Conservation (phyloP, 2,113 vertebrate species). For the Centropristis striata region DNA sequence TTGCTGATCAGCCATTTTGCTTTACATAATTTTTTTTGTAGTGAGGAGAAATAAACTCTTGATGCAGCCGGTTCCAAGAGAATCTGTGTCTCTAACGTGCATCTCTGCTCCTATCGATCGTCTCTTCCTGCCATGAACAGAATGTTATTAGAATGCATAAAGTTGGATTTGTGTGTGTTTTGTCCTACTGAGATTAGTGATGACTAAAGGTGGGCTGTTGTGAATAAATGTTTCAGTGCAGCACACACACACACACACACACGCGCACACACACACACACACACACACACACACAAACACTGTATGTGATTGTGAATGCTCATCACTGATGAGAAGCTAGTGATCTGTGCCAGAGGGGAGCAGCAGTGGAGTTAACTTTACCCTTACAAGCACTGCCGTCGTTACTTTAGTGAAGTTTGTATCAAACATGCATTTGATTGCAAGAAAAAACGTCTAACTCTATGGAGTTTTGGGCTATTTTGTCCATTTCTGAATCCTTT, state of each 20-base stretch:
- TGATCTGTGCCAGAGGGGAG: conserved; percentile 35
- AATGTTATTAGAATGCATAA: background rate
- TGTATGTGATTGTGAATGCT: background rate
- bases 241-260: background rate
- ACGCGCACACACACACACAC: background rate
- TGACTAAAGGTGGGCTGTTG: background rate
- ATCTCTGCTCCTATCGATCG: background rate
- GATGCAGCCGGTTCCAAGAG: background rate
- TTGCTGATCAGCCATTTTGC: background rate
- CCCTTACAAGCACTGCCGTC: conserved; percentile 3
- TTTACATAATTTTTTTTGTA: background rate
- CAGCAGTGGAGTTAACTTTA: conserved; percentile 22
- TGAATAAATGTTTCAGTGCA: background rate
- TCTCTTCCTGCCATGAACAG: background rate
- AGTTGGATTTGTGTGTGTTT: conserved; percentile 3
- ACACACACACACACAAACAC: background rate
- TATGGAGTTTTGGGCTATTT: too few species aligned
- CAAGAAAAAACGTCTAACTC: too few species aligned
- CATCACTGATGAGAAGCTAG: conserved; percentile 43
- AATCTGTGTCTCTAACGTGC: background rate
- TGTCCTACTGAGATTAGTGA: conserved; percentile 15
- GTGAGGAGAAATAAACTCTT: background rate
- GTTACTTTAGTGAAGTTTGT: conserved; percentile 21
- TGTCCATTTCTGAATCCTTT: too few species aligned
- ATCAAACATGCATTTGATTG: background rate